Evolutionary conservation across 2,113 vertebrate genomes (phyloP), one percentile per base, ranked within the genome.

Genomic region (Clinocottus analis): DNA sequence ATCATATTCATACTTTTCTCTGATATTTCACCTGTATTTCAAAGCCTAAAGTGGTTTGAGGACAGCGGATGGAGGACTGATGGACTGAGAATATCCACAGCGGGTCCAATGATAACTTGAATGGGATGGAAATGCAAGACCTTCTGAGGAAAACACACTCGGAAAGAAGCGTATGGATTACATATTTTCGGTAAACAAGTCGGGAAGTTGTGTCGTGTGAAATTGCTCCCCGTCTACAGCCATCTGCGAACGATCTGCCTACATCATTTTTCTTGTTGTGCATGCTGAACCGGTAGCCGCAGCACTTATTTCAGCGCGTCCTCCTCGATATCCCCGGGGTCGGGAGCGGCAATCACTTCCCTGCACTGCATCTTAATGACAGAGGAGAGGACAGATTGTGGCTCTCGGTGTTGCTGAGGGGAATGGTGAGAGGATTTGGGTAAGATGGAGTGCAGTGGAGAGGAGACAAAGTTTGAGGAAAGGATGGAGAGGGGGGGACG

Each of bases 311-410:
- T 85, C 60, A 87, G 69, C 77, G 77, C 62, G 61, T 84, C 56
- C 70, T 84, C 77, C 55, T 78, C 74, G 29, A 82, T 62, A 66
- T 79, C 78, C 61, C 80, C 55, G 45, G 80, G 65, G 77, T 77
- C 23, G 83, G 29, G 53, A 71, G 80, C 63, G 37, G 63, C 73
- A 85, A 72, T 84, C 74, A 58, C 69, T 64, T 87, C 51, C 53
- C 75, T 75, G 81, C 19, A 43, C 59, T 88, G 86, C 82, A 91
- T 87, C 41, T 63, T 69, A 85, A 91, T 91, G 67, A 80, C 35
- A 68, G 70, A 62, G 23, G 58, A 76, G 58, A 75, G 51, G 63
- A 67, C 56, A 79, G 76, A 65, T 53, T 58, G 59, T 64, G 17
- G 10, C 49, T 69, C 71, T 68, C 70, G 21, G 19, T 33, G 58